Evolutionary conservation across 1,140 invertebrate species (phyloP).

Genomic region (Leptinotarsa undecemlineata): DNA sequence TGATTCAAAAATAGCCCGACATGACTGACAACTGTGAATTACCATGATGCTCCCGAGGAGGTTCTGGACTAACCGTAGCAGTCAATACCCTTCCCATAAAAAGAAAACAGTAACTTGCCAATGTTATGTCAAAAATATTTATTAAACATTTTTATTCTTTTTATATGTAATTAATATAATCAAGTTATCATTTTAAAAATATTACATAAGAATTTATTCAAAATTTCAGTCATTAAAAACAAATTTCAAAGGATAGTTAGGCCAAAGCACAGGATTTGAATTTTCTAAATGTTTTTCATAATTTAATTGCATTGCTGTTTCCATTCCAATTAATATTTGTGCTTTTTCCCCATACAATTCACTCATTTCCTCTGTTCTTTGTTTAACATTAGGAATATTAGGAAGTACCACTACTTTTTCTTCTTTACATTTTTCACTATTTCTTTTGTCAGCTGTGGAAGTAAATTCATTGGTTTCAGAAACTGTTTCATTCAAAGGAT

Average conservation of each 20-base stretch:
- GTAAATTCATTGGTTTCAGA: conserved; percentile 8
- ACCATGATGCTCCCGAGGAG: too few species aligned
- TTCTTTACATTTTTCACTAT: conserved; percentile 9
- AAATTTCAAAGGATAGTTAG: conserved; percentile 70
- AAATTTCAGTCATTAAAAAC: background rate
- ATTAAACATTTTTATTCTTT: too few species aligned
- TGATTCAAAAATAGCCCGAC: too few species aligned
- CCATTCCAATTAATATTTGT: conserved; percentile 73
- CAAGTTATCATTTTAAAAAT: too few species aligned
- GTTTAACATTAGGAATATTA: conserved; percentile 36
- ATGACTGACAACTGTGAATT: too few species aligned
- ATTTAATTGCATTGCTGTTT: conserved; percentile 70
- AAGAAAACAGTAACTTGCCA: too few species aligned
- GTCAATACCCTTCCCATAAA: too few species aligned
- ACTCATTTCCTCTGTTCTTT: conserved; percentile 39
- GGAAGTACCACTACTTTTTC: conserved; percentile 17
- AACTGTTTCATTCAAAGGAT: background rate
- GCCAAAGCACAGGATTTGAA: conserved; percentile 70
- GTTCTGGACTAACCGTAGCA: too few species aligned
- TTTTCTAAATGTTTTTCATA: conserved; percentile 67
- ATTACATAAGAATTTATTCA: too few species aligned
- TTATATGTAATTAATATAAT: too few species aligned
- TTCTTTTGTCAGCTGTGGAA: background rate
- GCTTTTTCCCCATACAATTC: conserved; percentile 65
- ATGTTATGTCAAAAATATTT: too few species aligned